phyloP scores from a whole-genome alignment of 2,888 invertebrate genomes.

The Cephus runcator region DNA sequence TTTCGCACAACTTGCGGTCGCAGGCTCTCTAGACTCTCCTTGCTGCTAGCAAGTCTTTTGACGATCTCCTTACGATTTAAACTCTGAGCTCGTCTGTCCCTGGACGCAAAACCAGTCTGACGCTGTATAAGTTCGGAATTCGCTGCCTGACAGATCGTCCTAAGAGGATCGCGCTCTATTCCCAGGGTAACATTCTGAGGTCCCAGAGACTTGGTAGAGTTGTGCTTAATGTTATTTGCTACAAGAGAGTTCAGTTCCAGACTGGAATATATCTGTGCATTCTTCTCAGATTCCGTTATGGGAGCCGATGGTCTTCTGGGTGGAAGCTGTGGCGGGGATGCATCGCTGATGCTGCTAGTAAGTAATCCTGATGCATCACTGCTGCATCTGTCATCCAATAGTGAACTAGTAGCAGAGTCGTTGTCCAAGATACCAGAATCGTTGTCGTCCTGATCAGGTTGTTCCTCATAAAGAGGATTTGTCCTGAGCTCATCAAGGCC shows the following conservation, averaged over 20 bases:
- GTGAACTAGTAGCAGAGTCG: slow-evolving; percentile 76
- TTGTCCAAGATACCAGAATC: slow-evolving; percentile 82
- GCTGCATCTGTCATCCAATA: slow-evolving; percentile 66
- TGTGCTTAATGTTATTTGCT: not conserved
- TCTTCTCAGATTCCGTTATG: slow-evolving; percentile 39
- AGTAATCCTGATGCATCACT: slow-evolving; percentile 48
- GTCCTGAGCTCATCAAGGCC: slow-evolving; percentile 78
- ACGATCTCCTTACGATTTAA: slow-evolving; percentile 15
- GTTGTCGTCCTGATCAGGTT: slow-evolving; percentile 74
- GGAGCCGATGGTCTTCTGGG: slow-evolving; percentile 49
- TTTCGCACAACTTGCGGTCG: slow-evolving; percentile 46
- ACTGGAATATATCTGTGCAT: slow-evolving; percentile 10
- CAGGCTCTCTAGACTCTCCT: not conserved
- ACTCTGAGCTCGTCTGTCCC: slow-evolving; percentile 34
- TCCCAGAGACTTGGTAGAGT: not conserved
- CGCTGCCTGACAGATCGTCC: slow-evolving; percentile 28
- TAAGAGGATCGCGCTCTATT: slow-evolving; percentile 32
- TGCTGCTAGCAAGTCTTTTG: slow-evolving; percentile 5
- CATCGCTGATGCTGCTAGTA: slow-evolving; percentile 21
- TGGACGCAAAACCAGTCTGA: slow-evolving; percentile 56
- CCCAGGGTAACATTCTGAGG: slow-evolving; percentile 32
- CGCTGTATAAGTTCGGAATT: slow-evolving; percentile 32
- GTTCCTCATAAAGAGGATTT: slow-evolving; percentile 74
- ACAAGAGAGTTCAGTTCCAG: slow-evolving; percentile 5
- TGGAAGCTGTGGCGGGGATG: slow-evolving; percentile 52